Evolutionary conservation across 2,888 invertebrate species (phyloP).

Genomic region (Lydus trimaculatus): DNA sequence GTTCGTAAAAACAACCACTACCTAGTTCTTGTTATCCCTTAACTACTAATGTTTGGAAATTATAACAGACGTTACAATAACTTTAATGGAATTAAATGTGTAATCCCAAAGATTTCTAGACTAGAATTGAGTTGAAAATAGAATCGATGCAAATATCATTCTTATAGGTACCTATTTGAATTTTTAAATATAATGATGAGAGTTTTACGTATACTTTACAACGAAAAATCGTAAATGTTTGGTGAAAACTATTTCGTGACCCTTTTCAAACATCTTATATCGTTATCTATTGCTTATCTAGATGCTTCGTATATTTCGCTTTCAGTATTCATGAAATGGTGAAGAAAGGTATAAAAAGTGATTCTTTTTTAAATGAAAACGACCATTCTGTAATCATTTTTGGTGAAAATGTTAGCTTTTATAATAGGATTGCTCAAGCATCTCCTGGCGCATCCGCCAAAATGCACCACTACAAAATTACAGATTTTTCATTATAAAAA

Average conservation of each 20-base stretch:
- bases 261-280: neutral
- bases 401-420: too few relatives aligned
- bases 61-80: neutral
- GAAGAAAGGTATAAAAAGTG: neutral
- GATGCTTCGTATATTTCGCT: neutral
- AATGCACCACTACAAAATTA: neutral
- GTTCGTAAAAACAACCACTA: neutral
- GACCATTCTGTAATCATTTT: too few relatives aligned
- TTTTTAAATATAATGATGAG: too few relatives aligned
- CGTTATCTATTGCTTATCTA: neutral
- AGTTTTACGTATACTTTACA: neutral
- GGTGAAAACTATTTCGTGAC: neutral
- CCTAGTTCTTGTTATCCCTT: neutral
- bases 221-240: neutral
- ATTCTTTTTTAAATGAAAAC: too few relatives aligned
- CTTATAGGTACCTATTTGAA: too few relatives aligned
- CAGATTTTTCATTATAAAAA: neutral
- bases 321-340: neutral
- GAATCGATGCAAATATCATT: neutral
- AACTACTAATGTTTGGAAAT: neutral
- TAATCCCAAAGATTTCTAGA: neutral
- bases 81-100: neutral
- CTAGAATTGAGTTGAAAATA: neutral
- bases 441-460: neutral
- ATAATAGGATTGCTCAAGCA: too few relatives aligned